Evolutionary conservation across 2,113 vertebrate species (phyloP).

Genomic region (Corvus moneduloides): DNA sequence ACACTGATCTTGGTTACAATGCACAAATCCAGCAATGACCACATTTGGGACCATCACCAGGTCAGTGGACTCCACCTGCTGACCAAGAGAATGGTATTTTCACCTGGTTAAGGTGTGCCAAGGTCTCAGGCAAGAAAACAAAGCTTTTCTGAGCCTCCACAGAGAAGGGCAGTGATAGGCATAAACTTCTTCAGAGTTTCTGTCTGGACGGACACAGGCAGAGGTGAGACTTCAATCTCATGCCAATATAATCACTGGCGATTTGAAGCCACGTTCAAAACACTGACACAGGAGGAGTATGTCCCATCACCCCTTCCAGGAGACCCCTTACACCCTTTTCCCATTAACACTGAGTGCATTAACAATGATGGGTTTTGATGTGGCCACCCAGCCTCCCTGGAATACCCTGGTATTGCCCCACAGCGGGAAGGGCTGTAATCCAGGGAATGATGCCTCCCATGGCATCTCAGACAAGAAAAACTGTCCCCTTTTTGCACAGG

Average conservation of each 20-base stretch:
- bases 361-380: not conserved
- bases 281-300: not conserved
- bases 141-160: not conserved
- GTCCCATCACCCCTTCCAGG: not conserved
- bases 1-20: not conserved
- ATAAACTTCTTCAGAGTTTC: not conserved
- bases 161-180: not conserved
- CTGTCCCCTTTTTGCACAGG: not conserved
- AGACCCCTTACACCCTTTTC: not conserved
- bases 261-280: not conserved
- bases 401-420: accelerated
- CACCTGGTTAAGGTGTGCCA: not conserved
- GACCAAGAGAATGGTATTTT: not conserved
- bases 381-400: not conserved
- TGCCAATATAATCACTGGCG: accelerated
- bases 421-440: not conserved
- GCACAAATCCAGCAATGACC: not conserved
- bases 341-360: not conserved
- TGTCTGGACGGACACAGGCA: not conserved
- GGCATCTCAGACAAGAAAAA: accelerated
- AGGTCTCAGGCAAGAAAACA: not conserved
- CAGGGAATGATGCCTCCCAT: not conserved
- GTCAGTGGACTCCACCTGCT: not conserved
- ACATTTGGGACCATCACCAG: not conserved
- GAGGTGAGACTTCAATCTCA: not conserved